A percentile compares a stretch with the other conserved stretches of the same genome.
These are phyloP conservation scores for Torymus texanus DNA, from an alignment of 2,888 invertebrate genomes.

Conservation along the genomic window DNA sequence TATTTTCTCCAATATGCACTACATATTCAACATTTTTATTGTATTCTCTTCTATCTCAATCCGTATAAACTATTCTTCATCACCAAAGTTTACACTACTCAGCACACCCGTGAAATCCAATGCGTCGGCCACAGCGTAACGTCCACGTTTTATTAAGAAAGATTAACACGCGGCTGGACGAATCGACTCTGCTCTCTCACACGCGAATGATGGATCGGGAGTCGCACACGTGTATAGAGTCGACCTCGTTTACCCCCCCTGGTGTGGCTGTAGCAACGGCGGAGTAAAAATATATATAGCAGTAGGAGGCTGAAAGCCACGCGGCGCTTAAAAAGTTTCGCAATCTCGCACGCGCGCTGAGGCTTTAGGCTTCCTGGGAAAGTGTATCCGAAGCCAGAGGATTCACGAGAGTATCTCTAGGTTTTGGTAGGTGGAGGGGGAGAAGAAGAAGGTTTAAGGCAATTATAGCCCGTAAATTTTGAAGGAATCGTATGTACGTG, in stretches of 20 bases:
- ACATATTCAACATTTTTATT: no score
- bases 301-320: conserved; percentile 34
- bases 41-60: no score
- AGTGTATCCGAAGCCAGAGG: not conserved
- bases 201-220: conserved; percentile 51
- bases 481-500: not conserved
- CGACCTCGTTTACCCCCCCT: no score
- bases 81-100: conserved; percentile 24
- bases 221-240: no score
- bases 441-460: not conserved
- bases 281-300: conserved; percentile 21
- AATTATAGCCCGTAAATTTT: conserved; percentile 22
- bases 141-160: conserved; percentile 45
- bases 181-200: conserved; percentile 41
- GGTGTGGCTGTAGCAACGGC: not conserved
- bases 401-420: conserved; percentile 12
- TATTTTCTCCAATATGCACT: no score
- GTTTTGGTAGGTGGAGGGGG: no score
- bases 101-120: conserved; percentile 32
- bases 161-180: conserved; percentile 42
- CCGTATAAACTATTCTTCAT: no score
- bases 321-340: conserved; percentile 47
- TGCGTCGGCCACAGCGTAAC: not conserved
- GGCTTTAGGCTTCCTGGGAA: conserved; percentile 15
- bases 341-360: conserved; percentile 31